These are phyloP conservation scores for Tholera decimalis DNA, from an alignment of 2,888 invertebrate species.

Conservation along the genomic window DNA sequence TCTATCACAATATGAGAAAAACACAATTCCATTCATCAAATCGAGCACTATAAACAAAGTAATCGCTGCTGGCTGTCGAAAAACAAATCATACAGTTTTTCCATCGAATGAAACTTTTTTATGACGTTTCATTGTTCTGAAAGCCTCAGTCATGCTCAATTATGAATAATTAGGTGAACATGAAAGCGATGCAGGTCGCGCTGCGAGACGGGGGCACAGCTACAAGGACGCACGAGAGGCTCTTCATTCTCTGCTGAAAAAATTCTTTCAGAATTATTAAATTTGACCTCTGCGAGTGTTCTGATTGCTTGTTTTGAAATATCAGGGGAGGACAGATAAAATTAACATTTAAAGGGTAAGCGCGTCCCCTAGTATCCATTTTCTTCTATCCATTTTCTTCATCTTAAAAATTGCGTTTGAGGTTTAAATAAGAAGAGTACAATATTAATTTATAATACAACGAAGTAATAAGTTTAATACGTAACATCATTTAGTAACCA, in stretches of 20 bases:
- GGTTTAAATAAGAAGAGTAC: constrained; percentile 37
- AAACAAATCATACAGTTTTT: constrained; percentile 24
- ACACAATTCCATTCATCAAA: constrained; percentile 41
- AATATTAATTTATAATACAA: constrained; percentile 2
- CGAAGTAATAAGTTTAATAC: background rate
- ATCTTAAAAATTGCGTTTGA: constrained; percentile 46
- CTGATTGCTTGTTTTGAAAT: constrained; percentile 60
- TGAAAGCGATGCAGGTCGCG: constrained; percentile 48
- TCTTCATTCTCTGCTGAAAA: constrained; percentile 40
- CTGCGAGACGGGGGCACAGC: constrained; percentile 53
- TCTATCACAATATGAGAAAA: constrained; percentile 27
- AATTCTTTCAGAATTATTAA: constrained; percentile 53
- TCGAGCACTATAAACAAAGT: constrained; percentile 32
- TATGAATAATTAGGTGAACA: constrained; percentile 60
- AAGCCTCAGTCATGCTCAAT: constrained; percentile 51
- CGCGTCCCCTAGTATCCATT: constrained; percentile 52
- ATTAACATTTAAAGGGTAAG: constrained; percentile 60
- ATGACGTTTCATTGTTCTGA: constrained; percentile 34
- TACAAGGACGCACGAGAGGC: constrained; percentile 42
- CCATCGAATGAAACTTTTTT: constrained; percentile 20
- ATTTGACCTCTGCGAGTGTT: constrained; percentile 50
- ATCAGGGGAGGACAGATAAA: constrained; percentile 52
- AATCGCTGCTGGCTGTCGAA: constrained; percentile 22
- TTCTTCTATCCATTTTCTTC: no score
- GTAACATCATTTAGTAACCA: background rate